Conservation (phyloP, 1,140 invertebrate species). For the Limonius californicus region DNA sequence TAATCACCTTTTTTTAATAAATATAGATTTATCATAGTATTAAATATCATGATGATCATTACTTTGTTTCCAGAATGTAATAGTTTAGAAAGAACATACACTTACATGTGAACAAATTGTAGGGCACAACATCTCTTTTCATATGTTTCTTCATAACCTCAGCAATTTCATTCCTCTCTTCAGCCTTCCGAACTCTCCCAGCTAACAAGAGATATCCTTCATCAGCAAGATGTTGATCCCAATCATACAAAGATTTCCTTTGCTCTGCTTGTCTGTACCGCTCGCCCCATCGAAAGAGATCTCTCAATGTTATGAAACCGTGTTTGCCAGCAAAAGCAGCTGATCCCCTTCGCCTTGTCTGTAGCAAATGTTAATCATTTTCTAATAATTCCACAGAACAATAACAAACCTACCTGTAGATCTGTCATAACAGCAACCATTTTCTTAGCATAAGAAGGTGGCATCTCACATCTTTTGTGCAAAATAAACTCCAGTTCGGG, state of each 20-base stretch:
- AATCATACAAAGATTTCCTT: conserved; percentile 77
- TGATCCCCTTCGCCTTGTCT: conserved; percentile 73
- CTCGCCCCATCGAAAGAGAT: conserved; percentile 97
- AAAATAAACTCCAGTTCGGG: conserved; percentile 87
- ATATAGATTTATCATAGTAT: too few relatives aligned
- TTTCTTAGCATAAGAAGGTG: conserved; percentile 83
- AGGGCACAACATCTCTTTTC: conserved; percentile 69
- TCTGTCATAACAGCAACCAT: conserved; percentile 92
- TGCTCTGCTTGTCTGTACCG: conserved; percentile 73
- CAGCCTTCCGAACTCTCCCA: conserved; percentile 82
- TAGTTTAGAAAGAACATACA: too few relatives aligned
- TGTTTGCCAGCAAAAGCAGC: conserved; percentile 91
- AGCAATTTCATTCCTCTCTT: conserved; percentile 74
- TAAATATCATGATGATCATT: too few relatives aligned
- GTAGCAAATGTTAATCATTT: too few relatives aligned
- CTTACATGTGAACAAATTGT: conserved; percentile 70
- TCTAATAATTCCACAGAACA: too few relatives aligned
- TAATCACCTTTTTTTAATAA: too few relatives aligned
- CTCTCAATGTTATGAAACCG: conserved; percentile 91
- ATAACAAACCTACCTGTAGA: conserved; percentile 65
- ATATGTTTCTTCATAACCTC: conserved; percentile 82
- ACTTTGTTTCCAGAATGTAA: too few relatives aligned
- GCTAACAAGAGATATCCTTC: conserved; percentile 95
- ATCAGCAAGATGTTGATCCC: conserved; percentile 96
- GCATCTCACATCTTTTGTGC: conserved; percentile 82